phyloP scores from a whole-genome alignment of 2,113 vertebrate species.

The Psettodes erumei region DNA sequence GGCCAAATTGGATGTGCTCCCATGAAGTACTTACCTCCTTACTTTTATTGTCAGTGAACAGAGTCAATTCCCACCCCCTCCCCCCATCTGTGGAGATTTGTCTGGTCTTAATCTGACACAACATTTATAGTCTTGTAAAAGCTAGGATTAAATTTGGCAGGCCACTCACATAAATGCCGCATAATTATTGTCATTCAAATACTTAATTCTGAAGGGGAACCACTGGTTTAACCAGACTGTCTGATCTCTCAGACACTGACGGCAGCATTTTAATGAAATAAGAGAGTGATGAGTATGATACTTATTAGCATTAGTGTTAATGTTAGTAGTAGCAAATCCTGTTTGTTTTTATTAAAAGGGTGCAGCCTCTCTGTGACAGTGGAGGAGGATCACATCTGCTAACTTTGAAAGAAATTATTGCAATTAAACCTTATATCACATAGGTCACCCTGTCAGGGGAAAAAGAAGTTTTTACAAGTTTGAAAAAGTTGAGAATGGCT shows the following conservation, averaged over 20 bases:
- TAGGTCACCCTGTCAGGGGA: background rate
- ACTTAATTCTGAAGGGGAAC: slow-evolving; percentile 31
- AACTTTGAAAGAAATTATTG: background rate
- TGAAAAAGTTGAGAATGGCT: background rate
- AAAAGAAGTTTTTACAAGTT: background rate
- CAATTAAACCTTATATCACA: too few relatives aligned
- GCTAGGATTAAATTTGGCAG: slow-evolving; percentile 63
- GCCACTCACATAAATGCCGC: slow-evolving; percentile 52
- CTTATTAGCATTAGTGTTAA: background rate
- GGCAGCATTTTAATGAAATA: slow-evolving; percentile 35
- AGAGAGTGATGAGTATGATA: slow-evolving; percentile 16
- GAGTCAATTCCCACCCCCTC: slow-evolving; percentile 48
- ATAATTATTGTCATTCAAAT: slow-evolving; percentile 69
- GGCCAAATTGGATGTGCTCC: slow-evolving; percentile 56
- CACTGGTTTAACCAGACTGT: slow-evolving; percentile 14
- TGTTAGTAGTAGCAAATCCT: background rate
- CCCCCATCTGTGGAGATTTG: slow-evolving; percentile 53
- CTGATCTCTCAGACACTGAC: slow-evolving; percentile 14
- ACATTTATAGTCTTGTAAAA: slow-evolving; percentile 60
- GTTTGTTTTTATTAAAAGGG: slow-evolving; percentile 12
- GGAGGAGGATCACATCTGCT: background rate
- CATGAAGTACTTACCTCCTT: slow-evolving; percentile 60
- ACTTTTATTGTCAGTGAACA: slow-evolving; percentile 61
- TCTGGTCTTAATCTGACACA: slow-evolving; percentile 64
- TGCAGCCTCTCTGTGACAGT: background rate